phyloP scores from a whole-genome alignment of 2,888 invertebrate species.

The Linnaemya vulpina region DNA sequence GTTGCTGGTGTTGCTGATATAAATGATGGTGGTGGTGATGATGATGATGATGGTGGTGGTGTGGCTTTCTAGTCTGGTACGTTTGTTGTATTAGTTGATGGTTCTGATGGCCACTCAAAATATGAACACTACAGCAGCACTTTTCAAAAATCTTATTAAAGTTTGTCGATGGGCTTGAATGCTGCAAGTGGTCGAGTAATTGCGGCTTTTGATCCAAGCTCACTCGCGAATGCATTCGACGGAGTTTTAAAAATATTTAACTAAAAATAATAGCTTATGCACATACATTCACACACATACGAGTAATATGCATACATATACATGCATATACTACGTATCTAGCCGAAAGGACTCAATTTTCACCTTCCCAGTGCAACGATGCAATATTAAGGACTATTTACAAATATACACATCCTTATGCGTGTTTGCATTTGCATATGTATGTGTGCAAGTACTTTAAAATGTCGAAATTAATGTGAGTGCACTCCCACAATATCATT shows the following conservation, averaged over 20 bases:
- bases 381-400: neutral
- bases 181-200: constrained; percentile 76
- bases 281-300: too few relatives aligned
- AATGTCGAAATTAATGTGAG: neutral
- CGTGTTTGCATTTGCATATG: neutral
- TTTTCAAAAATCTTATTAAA: constrained; percentile 78
- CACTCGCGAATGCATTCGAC: constrained; percentile 81
- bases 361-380: neutral
- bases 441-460: neutral
- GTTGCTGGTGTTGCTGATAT: constrained; percentile 78
- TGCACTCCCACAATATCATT: neutral
- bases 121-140: constrained; percentile 78
- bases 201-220: constrained; percentile 78
- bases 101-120: constrained; percentile 70
- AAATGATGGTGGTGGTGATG: constrained; percentile 77
- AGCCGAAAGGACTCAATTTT: neutral
- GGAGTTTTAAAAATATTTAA: constrained; percentile 41
- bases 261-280: constrained; percentile 3
- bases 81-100: constrained; percentile 63
- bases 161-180: constrained; percentile 74
- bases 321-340: neutral
- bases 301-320: too few relatives aligned
- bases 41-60: constrained; percentile 74
- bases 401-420: neutral
- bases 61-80: constrained; percentile 66